Base-by-base conservation (phyloP, 2,797 vertebrate genomes). In the Schizopygopsis malacanthus region DNA sequence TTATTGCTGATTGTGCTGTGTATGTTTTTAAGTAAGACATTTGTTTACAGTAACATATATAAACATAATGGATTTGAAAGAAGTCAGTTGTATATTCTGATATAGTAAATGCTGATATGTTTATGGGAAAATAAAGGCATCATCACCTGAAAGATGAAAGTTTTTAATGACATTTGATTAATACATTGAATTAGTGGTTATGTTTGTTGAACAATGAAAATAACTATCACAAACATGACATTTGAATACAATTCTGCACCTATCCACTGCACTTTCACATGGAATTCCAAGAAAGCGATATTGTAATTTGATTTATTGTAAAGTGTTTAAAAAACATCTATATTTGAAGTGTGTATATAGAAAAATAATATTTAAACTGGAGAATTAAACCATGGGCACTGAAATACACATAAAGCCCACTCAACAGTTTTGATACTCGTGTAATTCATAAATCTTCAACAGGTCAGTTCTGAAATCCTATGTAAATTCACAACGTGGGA, bases 401-500 rank as follows among this genome's bases (percentile, higher is more conserved):
- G 22, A 84, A 70, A 54, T 50, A 3, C 41, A 67, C 47, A 67
- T 37, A 67, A 70, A 78, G 73, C 47, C 10, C 47, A 67, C 63
- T 77, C 73, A 78, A 54, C 47, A 45, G 3, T 69, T 77, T 22
- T n/a, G 28, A 56, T 43, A 20, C 63, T 56, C n/a, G 22, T 78
- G 47, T 41, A 56, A 70, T 70, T 84, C 83, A 79, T 84, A 59
- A 20, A 84, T 78, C 63, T 84, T 84, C 83, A 70, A 33, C 59
- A 84, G 63, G 37, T 45, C 75, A 59, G 63, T 45, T 79, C 20
- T 70, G 72, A 18, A 69, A 69, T 78, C 59, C 61, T 41, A 20
- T 84, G 47, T 69, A 78, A 84, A 79, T 78, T 43, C 39, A 43
- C 50, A 65, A 43, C 10, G 18, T 79, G 83, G 75, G 63, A 70